Conservation (phyloP, 2,888 invertebrate genomes). For the Hyppa rectilinea region DNA sequence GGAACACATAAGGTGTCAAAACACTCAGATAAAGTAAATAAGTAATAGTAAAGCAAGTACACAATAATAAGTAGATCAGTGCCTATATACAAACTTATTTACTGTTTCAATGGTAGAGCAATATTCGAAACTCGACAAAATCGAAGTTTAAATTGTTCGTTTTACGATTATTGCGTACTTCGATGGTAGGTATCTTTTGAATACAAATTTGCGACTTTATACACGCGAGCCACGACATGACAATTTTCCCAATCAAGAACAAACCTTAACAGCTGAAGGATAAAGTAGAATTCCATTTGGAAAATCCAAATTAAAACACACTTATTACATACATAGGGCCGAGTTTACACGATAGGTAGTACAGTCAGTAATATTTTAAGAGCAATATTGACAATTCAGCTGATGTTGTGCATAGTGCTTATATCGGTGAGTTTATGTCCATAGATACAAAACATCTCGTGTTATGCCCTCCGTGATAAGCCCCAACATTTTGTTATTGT, state of each 20-base stretch:
- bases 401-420: slow-evolving; percentile 69
- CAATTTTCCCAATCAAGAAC: slow-evolving; percentile 50
- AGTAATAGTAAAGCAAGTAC: slow-evolving; percentile 43
- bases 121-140: slow-evolving; percentile 84
- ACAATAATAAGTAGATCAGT: slow-evolving; percentile 58
- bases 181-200: slow-evolving; percentile 86
- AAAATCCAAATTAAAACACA: slow-evolving; percentile 42
- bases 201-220: slow-evolving; percentile 84
- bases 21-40: slow-evolving; percentile 52
- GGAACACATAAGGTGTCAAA: slow-evolving; percentile 32
- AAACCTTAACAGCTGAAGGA: slow-evolving; percentile 35
- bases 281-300: slow-evolving; percentile 49
- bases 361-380: slow-evolving; percentile 77
- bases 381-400: slow-evolving; percentile 73
- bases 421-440: slow-evolving; percentile 66
- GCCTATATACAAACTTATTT: slow-evolving; percentile 68
- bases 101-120: slow-evolving; percentile 73
- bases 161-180: slow-evolving; percentile 87
- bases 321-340: slow-evolving; percentile 73
- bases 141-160: slow-evolving; percentile 85
- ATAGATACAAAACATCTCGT: slow-evolving; percentile 65
- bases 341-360: slow-evolving; percentile 77
- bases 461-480: slow-evolving; percentile 58
- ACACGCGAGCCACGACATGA: slow-evolving; percentile 76
- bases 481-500: slow-evolving; percentile 57